Conservation (phyloP, 2,888 invertebrate species). For the Periphyllus acericola region DNA sequence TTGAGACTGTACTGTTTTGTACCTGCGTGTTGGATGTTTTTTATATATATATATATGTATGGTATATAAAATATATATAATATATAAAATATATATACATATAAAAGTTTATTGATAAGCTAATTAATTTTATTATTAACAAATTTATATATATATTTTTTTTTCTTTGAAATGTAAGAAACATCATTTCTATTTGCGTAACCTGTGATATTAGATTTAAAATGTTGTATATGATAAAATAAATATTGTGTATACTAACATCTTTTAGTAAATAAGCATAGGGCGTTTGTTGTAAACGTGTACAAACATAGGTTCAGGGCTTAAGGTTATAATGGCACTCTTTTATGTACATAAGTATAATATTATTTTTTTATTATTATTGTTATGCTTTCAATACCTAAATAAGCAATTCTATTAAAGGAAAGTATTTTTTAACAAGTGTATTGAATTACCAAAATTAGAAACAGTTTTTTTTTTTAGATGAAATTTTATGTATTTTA, state of each 20-base stretch:
- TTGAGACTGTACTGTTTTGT: conserved; percentile 61
- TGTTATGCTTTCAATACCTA: conserved; percentile 61
- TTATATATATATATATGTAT: conserved; percentile 25
- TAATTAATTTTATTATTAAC: conserved; percentile 55
- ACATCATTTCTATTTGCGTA: conserved; percentile 60
- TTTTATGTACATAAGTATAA: conserved; percentile 53
- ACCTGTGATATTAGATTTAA: conserved; percentile 59
- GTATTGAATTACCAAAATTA: conserved; percentile 40
- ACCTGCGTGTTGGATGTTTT: conserved; percentile 60
- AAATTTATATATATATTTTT: conserved; percentile 51
- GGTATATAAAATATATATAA: no score
- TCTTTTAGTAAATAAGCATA: conserved; percentile 53
- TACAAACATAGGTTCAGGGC: conserved; percentile 62
- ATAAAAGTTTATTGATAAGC: conserved; percentile 48
- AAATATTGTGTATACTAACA: conserved; percentile 60
- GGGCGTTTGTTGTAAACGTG: conserved; percentile 47
- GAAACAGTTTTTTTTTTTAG: conserved; percentile 19
- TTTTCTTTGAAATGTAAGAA: conserved; percentile 57
- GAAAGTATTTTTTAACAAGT: conserved; percentile 58
- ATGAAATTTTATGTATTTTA: conserved; percentile 43
- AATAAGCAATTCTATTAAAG: conserved; percentile 49
- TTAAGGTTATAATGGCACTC: conserved; percentile 58
- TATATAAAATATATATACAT: conserved; percentile 35
- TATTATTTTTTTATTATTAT: conserved; percentile 60
- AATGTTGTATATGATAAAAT: conserved; percentile 48